Evolutionary conservation across 2,797 vertebrate genomes (phyloP).

Genomic region (Neosalanx taihuensis): DNA sequence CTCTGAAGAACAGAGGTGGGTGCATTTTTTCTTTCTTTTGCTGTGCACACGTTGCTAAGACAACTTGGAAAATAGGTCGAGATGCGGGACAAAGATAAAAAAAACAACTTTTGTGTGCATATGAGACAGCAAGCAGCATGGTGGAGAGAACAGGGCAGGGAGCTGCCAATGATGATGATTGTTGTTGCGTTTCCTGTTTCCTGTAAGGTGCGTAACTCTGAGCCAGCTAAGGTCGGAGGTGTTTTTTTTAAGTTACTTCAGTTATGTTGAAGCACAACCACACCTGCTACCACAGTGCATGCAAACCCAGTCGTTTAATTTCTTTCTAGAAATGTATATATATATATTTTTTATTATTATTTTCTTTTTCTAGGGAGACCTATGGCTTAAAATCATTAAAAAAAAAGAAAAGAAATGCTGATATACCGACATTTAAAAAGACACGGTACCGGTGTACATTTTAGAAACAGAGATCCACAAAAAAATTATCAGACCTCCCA

Average conservation of each 20-base stretch:
- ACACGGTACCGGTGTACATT: too few species aligned
- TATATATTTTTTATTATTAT: too few species aligned
- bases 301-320: too few species aligned
- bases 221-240: conserved; percentile 31
- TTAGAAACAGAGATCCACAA: too few species aligned
- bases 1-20: conserved; percentile 59
- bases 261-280: conserved; percentile 24
- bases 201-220: conserved; percentile 50
- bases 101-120: conserved; percentile 46
- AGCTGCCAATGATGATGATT: conserved; percentile 30
- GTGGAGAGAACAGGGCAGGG: conserved; percentile 16
- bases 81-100: conserved; percentile 74
- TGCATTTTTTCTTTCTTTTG: conserved; percentile 54
- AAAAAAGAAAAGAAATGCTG: too few species aligned
- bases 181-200: conserved; percentile 37
- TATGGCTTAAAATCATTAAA: too few species aligned
- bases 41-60: conserved; percentile 67
- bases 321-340: too few species aligned
- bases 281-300: conserved; percentile 35
- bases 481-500: too few species aligned
- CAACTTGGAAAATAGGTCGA: conserved; percentile 73
- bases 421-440: too few species aligned
- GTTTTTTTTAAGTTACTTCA: conserved; percentile 14
- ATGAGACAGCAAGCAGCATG: conserved; percentile 50
- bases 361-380: too few species aligned